Evolutionary conservation across 2,113 vertebrate genomes (phyloP).

Genomic region (Heterocephalus glaber): DNA sequence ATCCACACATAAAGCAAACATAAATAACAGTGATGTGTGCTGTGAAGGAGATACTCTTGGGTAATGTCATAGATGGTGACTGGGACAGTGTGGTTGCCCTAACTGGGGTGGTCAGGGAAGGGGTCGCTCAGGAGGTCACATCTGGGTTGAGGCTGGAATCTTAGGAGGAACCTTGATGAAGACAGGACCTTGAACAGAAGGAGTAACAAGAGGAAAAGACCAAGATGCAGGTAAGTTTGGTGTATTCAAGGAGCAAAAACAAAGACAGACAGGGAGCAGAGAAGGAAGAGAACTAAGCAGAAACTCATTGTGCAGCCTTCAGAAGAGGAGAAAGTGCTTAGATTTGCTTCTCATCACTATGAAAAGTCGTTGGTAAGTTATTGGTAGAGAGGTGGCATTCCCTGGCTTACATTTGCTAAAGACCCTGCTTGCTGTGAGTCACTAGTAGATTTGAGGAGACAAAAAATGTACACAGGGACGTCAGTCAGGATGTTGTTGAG

Average conservation of each 20-base stretch:
- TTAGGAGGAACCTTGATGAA: neutral
- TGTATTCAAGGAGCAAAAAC: neutral
- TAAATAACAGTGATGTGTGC: neutral
- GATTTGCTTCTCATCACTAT: neutral
- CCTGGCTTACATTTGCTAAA: neutral
- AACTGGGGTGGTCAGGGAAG: neutral
- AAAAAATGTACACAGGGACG: neutral
- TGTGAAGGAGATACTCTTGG: neutral
- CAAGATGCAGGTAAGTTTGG: neutral
- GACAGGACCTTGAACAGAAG: neutral
- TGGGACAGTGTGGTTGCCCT: neutral
- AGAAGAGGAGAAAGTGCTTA: neutral
- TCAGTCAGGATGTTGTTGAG: neutral
- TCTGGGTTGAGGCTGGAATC: neutral
- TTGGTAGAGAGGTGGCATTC: neutral
- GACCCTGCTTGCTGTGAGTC: neutral
- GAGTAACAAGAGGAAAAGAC: neutral
- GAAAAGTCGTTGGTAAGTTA: neutral
- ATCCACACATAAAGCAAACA: neutral
- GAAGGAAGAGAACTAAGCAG: neutral
- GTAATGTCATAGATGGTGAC: neutral
- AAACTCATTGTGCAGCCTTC: neutral
- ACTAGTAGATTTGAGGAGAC: neutral
- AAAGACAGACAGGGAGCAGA: neutral
- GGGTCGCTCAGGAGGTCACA: neutral